A percentile compares a stretch with the other conserved stretches of the same genome.
These are phyloP conservation scores for Pelvicachromis taeniatus DNA, from an alignment of 2,113 vertebrate genomes.

Conservation along the genomic window DNA sequence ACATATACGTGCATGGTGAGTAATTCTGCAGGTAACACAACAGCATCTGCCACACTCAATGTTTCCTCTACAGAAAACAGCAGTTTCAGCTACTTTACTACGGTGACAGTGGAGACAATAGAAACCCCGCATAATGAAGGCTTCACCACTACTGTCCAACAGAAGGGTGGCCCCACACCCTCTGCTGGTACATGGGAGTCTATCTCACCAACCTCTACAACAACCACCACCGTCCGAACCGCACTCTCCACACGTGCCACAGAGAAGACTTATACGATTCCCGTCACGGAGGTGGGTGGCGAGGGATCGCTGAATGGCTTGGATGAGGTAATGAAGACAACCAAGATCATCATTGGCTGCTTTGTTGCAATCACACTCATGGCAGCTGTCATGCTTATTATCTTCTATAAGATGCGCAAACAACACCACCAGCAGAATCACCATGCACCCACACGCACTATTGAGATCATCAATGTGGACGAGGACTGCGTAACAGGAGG, in stretches of 20 bases:
- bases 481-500: constrained; percentile 94
- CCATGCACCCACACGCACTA: constrained; percentile 91
- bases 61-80: constrained; percentile 90
- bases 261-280: constrained; percentile 90
- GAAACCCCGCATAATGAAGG: constrained; percentile 93
- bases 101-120: constrained; percentile 96
- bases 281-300: constrained; percentile 83
- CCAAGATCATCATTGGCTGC: constrained; percentile 99
- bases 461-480: constrained; percentile 98
- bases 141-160: constrained; percentile 86
- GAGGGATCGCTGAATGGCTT: constrained; percentile 87
- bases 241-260: constrained; percentile 88
- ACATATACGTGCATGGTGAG: constrained; percentile 98
- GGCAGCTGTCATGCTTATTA: constrained; percentile 98
- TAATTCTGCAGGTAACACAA: constrained; percentile 97
- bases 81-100: constrained; percentile 96
- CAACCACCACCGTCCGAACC: constrained; percentile 83
- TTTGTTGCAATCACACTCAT: constrained; percentile 99
- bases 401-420: constrained; percentile 99
- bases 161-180: constrained; percentile 86
- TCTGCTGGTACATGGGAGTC: constrained; percentile 87
- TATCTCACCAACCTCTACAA: constrained; percentile 80
- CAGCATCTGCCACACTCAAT: constrained; percentile 93
- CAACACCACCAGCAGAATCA: constrained; percentile 98
- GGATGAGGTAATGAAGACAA: constrained; percentile 99